Conservation (phyloP, 2,888 invertebrate species). For the Cerceris rybyensis region DNA sequence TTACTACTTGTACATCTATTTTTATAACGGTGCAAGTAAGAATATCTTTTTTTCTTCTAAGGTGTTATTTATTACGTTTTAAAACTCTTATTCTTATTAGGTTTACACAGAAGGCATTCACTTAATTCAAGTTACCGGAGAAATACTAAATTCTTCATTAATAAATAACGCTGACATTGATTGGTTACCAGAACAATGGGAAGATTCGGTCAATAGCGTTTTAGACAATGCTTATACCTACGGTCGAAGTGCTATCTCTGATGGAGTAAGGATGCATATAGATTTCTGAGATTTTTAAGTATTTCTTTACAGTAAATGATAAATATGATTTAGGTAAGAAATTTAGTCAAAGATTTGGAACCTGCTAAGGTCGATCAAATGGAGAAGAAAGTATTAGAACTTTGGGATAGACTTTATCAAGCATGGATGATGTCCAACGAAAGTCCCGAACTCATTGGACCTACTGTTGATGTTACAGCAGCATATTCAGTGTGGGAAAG, state of each 20-base stretch:
- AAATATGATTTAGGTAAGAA: slow-evolving; percentile 85
- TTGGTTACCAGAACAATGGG: slow-evolving; percentile 91
- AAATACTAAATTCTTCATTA: slow-evolving; percentile 93
- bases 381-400: slow-evolving; percentile 93
- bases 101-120: slow-evolving; percentile 97
- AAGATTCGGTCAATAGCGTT: slow-evolving; percentile 93
- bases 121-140: slow-evolving; percentile 93
- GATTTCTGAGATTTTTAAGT: slow-evolving; percentile 4
- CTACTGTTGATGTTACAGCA: slow-evolving; percentile 88
- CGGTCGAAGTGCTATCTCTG: slow-evolving; percentile 94
- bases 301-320: slow-evolving; percentile 4
- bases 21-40: slow-evolving; percentile 92
- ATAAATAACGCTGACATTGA: slow-evolving; percentile 93
- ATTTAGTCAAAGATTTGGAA: slow-evolving; percentile 91
- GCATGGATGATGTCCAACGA: slow-evolving; percentile 92
- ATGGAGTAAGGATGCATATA: slow-evolving; percentile 85
- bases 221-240: slow-evolving; percentile 96
- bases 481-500: slow-evolving; percentile 89
- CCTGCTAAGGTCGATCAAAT: slow-evolving; percentile 90
- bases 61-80: background rate
- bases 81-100: slow-evolving; percentile 81
- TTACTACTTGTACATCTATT: slow-evolving; percentile 89
- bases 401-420: slow-evolving; percentile 97
- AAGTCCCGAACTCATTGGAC: slow-evolving; percentile 84
- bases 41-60: background rate